phyloP scores from a whole-genome alignment of 2,113 vertebrate genomes.

The Electrona antarctica region DNA sequence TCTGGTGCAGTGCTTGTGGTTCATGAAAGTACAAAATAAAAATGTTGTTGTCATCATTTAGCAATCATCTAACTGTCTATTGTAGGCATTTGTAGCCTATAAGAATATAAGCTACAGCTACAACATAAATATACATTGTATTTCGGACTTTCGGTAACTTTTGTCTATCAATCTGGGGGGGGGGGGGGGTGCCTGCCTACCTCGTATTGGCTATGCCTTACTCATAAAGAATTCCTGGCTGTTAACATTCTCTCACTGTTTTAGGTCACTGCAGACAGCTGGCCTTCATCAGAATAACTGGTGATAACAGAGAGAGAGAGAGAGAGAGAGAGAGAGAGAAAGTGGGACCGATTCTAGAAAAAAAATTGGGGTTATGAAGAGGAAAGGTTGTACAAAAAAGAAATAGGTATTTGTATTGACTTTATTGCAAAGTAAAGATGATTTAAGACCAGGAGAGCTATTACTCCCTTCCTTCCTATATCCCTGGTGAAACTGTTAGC shows the following conservation, averaged over 20 bases:
- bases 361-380: conserved; percentile 6
- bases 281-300: conserved; percentile 51
- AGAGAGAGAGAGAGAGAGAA: conserved; percentile 10
- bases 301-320: conserved; percentile 34
- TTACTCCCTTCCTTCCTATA: conserved; percentile 29
- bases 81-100: too few species aligned
- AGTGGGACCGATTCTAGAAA: conserved; percentile 30
- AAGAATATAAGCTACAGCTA: too few species aligned
- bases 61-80: too few species aligned
- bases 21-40: too few species aligned
- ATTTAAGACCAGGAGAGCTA: conserved; percentile 56
- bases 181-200: too few species aligned
- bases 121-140: too few species aligned
- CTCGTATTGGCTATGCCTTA: too few species aligned
- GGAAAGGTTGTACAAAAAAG: conserved; percentile 26
- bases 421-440: conserved; percentile 61
- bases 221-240: too few species aligned
- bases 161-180: too few species aligned
- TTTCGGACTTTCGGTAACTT: too few species aligned
- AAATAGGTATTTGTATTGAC: conserved; percentile 42
- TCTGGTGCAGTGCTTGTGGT: too few species aligned
- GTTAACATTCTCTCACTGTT: conserved; percentile 42
- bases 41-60: too few species aligned
- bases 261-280: conserved; percentile 44
- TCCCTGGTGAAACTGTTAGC: conserved; percentile 44